These are phyloP conservation scores for Pelochelys cantorii DNA, from an alignment of 2,797 vertebrate genomes.

Conservation along the genomic window DNA sequence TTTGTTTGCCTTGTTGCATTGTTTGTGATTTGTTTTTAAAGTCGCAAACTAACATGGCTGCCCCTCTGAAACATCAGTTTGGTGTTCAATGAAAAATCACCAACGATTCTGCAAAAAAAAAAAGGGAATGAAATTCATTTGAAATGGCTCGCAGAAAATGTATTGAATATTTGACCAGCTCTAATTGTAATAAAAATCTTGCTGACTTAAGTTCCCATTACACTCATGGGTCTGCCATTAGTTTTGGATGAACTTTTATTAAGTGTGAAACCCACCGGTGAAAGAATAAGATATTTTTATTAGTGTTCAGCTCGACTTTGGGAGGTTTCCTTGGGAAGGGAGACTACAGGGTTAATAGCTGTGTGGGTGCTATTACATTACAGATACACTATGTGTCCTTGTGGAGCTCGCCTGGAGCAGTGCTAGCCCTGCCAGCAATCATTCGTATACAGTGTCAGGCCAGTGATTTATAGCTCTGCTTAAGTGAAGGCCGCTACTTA, in stretches of 20 bases:
- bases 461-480: slow-evolving; percentile 91
- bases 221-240: background rate
- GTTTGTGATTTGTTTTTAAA: too few relatives aligned
- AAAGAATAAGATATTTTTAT: background rate
- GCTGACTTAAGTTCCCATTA: background rate
- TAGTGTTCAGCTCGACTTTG: background rate
- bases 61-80: too few relatives aligned
- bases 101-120: background rate
- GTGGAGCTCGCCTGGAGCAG: slow-evolving; percentile 64
- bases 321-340: background rate
- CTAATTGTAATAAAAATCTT: background rate
- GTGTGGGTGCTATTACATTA: slow-evolving; percentile 49
- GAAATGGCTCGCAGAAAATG: background rate
- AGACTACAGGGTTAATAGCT: slow-evolving; percentile 45
- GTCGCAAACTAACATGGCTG: too few relatives aligned
- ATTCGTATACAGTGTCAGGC: slow-evolving; percentile 79
- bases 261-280: background rate
- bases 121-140: background rate
- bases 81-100: background rate
- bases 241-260: background rate
- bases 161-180: background rate
- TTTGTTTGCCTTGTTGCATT: too few relatives aligned
- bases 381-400: slow-evolving; percentile 49
- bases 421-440: slow-evolving; percentile 54
- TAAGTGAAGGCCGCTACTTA: slow-evolving; percentile 89